phyloP scores from a whole-genome alignment of 2,888 invertebrate species.

The Cheilosia pagana region DNA sequence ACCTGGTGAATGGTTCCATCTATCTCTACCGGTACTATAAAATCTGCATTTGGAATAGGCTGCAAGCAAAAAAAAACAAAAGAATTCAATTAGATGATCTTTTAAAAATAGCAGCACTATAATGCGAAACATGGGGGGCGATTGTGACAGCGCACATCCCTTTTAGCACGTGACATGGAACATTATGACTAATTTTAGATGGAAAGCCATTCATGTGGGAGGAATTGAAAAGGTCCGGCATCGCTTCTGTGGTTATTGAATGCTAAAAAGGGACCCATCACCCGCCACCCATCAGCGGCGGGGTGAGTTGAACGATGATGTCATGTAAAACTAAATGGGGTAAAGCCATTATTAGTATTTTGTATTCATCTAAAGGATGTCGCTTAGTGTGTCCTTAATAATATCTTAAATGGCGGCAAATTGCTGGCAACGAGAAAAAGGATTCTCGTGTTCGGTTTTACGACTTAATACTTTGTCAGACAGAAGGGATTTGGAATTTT shows the following conservation, averaged over 20 bases:
- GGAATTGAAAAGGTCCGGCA: conserved; percentile 41
- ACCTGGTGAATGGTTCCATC: conserved; percentile 99
- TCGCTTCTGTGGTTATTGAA: conserved; percentile 8
- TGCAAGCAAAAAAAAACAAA: conserved; percentile 84
- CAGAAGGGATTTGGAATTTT: not conserved
- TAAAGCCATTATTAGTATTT: conserved; percentile 16
- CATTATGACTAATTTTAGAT: conserved; percentile 68
- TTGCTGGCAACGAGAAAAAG: conserved; percentile 4
- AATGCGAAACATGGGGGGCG: not conserved
- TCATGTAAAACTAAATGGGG: conserved; percentile 33
- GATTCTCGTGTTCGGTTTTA: not conserved
- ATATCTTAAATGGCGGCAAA: conserved; percentile 16
- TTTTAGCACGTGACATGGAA: conserved; percentile 38
- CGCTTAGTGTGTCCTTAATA: conserved; percentile 18
- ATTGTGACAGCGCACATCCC: conserved; percentile 5
- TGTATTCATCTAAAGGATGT: not conserved
- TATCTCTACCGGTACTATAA: conserved; percentile 99
- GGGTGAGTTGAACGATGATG: conserved; percentile 1
- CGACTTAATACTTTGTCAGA: conserved; percentile 14
- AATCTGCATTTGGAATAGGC: conserved; percentile 99
- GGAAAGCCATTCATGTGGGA: conserved; percentile 47
- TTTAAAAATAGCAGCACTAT: conserved; percentile 40
- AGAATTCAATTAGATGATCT: too few species aligned
- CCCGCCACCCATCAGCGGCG: too few species aligned
- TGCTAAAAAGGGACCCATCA: conserved; percentile 4